These are phyloP conservation scores for Channallabes apus DNA, from an alignment of 2,797 vertebrate genomes.

Conservation along the genomic window DNA sequence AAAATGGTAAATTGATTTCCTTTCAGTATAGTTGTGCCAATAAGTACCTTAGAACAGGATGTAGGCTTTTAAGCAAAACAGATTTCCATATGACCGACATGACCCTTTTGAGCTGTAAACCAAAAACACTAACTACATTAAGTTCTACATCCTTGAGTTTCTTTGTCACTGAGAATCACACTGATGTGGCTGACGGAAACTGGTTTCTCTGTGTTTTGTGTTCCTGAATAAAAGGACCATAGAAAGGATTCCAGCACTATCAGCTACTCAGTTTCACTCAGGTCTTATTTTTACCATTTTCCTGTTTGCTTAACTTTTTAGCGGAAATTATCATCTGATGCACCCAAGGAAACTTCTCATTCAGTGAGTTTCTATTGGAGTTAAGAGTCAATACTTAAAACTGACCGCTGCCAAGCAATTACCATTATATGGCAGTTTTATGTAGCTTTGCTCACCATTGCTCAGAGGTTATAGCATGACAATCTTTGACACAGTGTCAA, in stretches of 20 bases:
- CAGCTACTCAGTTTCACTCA: background rate
- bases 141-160: background rate
- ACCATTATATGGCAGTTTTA: constrained; percentile 1
- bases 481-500: background rate
- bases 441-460: background rate
- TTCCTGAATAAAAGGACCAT: background rate
- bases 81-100: background rate
- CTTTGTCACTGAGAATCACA: background rate
- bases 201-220: background rate
- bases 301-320: constrained; percentile 6
- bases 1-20: background rate
- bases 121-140: background rate
- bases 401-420: background rate
- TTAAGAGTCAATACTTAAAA: constrained; percentile 6
- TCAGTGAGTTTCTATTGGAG: background rate
- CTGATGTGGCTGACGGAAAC: background rate
- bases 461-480: background rate
- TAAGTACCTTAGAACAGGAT: background rate
- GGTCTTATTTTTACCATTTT: background rate
- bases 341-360: background rate
- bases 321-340: background rate
- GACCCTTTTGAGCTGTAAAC: background rate
- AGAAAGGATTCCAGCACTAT: background rate
- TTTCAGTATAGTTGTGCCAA: background rate
- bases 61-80: background rate